These are phyloP conservation scores for Callyntrura sp. DNA, from an alignment of 2,888 invertebrate species.

Conservation along the genomic window DNA sequence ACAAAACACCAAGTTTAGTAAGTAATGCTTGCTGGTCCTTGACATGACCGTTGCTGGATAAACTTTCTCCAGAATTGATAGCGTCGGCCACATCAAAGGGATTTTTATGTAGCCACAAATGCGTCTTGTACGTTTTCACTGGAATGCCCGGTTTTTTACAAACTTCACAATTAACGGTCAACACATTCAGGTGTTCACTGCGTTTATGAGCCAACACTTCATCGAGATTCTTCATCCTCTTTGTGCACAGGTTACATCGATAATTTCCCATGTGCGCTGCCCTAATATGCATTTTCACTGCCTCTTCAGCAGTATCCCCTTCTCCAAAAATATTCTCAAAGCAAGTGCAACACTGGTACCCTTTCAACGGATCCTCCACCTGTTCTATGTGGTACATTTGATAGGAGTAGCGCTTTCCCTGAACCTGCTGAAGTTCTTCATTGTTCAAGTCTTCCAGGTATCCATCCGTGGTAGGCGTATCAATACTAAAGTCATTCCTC, in stretches of 20 bases:
- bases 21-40: neutral
- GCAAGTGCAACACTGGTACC: constrained; percentile 33
- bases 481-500: constrained; percentile 6
- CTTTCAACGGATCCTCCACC: neutral
- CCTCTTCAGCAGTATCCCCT: constrained; percentile 2
- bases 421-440: constrained; percentile 35
- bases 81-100: constrained; percentile 22
- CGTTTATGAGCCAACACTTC: constrained; percentile 53
- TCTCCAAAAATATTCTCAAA: neutral
- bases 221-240: constrained; percentile 46
- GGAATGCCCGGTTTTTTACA: constrained; percentile 16
- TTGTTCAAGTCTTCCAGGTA: constrained; percentile 51
- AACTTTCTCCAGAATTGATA: constrained; percentile 11
- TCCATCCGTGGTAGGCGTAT: neutral
- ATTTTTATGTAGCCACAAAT: constrained; percentile 47
- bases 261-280: constrained; percentile 32
- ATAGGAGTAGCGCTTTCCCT: neutral
- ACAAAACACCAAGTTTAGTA: neutral
- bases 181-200: neutral
- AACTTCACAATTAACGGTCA: neutral
- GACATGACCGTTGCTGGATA: neutral
- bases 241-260: constrained; percentile 50
- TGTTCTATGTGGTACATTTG: constrained; percentile 45
- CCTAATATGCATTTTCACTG: constrained; percentile 10
- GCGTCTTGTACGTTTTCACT: neutral